Base-by-base conservation (phyloP, 2,113 vertebrate species). In the Picathartes gymnocephalus region DNA sequence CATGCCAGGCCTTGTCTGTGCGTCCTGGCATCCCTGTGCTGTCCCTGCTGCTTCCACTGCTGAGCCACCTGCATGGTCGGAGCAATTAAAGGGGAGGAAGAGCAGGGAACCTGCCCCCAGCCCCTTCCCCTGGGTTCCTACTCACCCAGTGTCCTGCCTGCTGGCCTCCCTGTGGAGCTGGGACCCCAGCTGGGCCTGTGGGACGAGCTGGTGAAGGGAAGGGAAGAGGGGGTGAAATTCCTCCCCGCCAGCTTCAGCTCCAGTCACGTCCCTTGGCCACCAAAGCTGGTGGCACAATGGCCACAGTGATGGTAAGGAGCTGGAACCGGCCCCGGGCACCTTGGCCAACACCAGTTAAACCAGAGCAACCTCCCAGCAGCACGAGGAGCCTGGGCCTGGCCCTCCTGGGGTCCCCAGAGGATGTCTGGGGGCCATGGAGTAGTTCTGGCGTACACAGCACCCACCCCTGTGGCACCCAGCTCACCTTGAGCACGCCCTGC, bases 401-500 rank as follows among this genome's bases (percentile, higher is more conserved):
- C 40, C 23, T 51, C 4, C 6, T 1, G 15, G 42, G 0, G 14
- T 48, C 20, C 39, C 15, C 30, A 54, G 44, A 47, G 28, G 53
- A 23, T 13, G 12, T 18, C 22, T 40, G 10, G 35, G 44, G 35
- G 16, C 44, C 17, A 1, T 0, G 4, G 65, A 35, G 13, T 57
- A 31, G n/a, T 64, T 47, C 20, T 25, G 28, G 35, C 47, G 20
- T 45, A 24, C 1, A 1, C 23, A 56, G 57, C 53, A 35, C 31
- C 35, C 28, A 11, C 9, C 4, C 18, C 37, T n/a, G 11, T 57
- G 27, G 47, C 51, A 50, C 27, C 48, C 53, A 33, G 35, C 70
- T 82, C 44, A 99, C 99, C 98, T 96, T 96, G 48, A 97, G 84
- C 22, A 21, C 20, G 0, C 97, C 97, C 39, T 96, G 93, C 64